Percentiles rank a stretch among this genome's conserved stretches.
phyloP scores from a whole-genome alignment of 2,113 vertebrate genomes.

The Pyxicephalus adspersus region DNA sequence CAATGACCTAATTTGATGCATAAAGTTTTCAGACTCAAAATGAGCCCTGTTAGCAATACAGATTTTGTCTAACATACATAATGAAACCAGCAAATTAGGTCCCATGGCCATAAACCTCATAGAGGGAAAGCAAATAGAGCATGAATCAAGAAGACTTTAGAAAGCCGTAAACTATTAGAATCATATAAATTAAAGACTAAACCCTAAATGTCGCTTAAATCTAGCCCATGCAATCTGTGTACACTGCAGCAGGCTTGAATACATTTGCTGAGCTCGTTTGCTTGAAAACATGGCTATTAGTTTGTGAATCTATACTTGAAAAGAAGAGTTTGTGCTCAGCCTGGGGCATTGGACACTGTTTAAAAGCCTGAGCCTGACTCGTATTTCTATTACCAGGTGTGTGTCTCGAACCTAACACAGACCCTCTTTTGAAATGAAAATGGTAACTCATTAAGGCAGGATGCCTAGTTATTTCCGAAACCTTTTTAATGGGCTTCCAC shows the following conservation, averaged over 20 bases:
- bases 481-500: conserved; percentile 66
- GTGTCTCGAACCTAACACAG: conserved; percentile 62
- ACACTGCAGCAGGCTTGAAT: conserved; percentile 34
- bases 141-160: conserved; percentile 77
- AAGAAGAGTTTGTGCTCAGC: conserved; percentile 69
- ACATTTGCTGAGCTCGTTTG: conserved; percentile 68
- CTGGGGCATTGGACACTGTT: conserved; percentile 70
- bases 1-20: conserved; percentile 68
- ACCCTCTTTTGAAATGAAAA: conserved; percentile 64
- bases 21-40: conserved; percentile 69
- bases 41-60: conserved; percentile 71
- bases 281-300: conserved; percentile 68
- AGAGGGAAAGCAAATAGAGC: conserved; percentile 75
- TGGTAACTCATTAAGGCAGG: conserved; percentile 62
- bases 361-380: conserved; percentile 74
- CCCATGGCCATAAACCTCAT: conserved; percentile 77
- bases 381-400: conserved; percentile 68
- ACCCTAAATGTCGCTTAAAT: conserved; percentile 62
- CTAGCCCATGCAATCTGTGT: conserved; percentile 57
- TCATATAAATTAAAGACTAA: conserved; percentile 71
- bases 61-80: conserved; percentile 78
- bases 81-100: conserved; percentile 78
- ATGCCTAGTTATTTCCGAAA: conserved; percentile 67
- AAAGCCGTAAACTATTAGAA: conserved; percentile 73
- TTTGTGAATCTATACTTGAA: conserved; percentile 66